These are phyloP conservation scores for Himalopsyche phryganea DNA, from an alignment of 1,140 invertebrate genomes.

Conservation along the genomic window DNA sequence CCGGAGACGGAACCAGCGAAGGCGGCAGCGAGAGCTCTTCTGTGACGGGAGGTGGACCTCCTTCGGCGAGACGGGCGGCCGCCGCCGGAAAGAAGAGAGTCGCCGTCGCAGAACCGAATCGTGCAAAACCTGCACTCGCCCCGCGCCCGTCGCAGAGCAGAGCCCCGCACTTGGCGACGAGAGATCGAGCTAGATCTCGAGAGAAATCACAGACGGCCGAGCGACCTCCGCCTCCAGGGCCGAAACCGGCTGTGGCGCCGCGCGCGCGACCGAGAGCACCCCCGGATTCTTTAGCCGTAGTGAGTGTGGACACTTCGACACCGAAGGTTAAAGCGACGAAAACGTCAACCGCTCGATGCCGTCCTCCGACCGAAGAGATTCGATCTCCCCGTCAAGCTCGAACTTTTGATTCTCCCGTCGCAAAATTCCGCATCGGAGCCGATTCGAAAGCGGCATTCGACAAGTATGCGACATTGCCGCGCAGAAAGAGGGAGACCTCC, in stretches of 20 bases:
- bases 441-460: constrained; percentile 58
- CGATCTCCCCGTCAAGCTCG: constrained; percentile 25
- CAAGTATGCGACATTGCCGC: constrained; percentile 71
- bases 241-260: constrained; percentile 52
- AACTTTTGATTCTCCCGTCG: constrained; percentile 40
- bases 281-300: constrained; percentile 40
- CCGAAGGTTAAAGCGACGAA: constrained; percentile 54
- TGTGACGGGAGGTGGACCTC: constrained; percentile 49
- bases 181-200: constrained; percentile 53
- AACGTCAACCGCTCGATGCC: constrained; percentile 54
- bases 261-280: constrained; percentile 50
- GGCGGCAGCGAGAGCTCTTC: constrained; percentile 74
- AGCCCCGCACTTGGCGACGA: constrained; percentile 47
- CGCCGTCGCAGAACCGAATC: constrained; percentile 40
- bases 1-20: constrained; percentile 60
- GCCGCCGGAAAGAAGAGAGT: constrained; percentile 38
- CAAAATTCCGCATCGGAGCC: constrained; percentile 40
- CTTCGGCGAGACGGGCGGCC: constrained; percentile 39
- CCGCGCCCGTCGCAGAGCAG: constrained; percentile 55
- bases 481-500: constrained; percentile 60
- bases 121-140: constrained; percentile 46
- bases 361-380: constrained; percentile 28
- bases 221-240: constrained; percentile 45
- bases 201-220: constrained; percentile 50
- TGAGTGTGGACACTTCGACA: constrained; percentile 50